Evolutionary conservation across 2,797 vertebrate species (phyloP).

Genomic region (Xenentodon cancila): DNA sequence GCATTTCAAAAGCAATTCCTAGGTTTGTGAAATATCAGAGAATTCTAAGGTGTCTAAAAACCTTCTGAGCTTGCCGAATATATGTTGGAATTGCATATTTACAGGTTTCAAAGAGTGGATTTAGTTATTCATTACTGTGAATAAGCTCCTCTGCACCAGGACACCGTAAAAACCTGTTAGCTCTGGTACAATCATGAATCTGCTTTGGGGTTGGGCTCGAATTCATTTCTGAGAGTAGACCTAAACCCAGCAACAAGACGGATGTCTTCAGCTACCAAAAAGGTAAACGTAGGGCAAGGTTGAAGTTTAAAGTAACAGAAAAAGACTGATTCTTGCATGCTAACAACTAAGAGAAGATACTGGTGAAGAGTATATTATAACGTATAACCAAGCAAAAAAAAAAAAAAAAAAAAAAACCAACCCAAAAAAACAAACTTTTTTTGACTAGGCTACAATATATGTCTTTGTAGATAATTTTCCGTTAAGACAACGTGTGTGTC

Average conservation of each 20-base stretch:
- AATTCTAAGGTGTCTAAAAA: constrained; percentile 23
- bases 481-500: constrained; percentile 61
- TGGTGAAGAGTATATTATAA: constrained; percentile 62
- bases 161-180: constrained; percentile 42
- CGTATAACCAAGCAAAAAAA: constrained; percentile 72
- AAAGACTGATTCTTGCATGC: constrained; percentile 71
- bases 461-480: constrained; percentile 74
- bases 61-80: constrained; percentile 39
- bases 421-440: constrained; percentile 30
- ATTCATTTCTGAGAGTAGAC: constrained; percentile 48
- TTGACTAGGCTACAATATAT: constrained; percentile 66
- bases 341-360: constrained; percentile 52
- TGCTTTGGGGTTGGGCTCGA: constrained; percentile 35
- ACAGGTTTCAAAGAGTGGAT: constrained; percentile 40
- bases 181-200: constrained; percentile 66
- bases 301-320: constrained; percentile 54
- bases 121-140: constrained; percentile 44
- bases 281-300: constrained; percentile 65
- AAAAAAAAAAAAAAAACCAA: constrained; percentile 13
- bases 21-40: constrained; percentile 19
- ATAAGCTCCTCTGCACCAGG: constrained; percentile 36
- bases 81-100: constrained; percentile 22
- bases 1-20: constrained; percentile 30
- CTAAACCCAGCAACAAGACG: constrained; percentile 38
- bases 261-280: constrained; percentile 61